Base-by-base conservation (phyloP, 2,888 invertebrate species). In the Acleris emargana region DNA sequence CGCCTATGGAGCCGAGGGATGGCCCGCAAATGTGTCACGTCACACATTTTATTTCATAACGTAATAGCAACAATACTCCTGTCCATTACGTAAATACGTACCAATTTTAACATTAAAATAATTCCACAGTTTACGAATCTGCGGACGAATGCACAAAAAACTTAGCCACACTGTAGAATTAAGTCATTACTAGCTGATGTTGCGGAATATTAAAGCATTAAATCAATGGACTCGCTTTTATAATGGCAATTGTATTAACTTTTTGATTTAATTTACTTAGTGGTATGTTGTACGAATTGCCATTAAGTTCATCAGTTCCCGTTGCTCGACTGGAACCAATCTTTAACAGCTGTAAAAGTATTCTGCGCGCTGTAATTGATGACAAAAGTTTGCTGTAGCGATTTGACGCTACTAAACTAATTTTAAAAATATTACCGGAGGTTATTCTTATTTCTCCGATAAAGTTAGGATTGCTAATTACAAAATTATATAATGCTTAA, bases 1-100 rank as follows among this genome's bases (percentile, higher is more conserved):
- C 82, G 83, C 81, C 80, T 61, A 66, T 73, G 72, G 77, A 79
- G 13, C 68, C 38, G 47, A 68, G 73, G 69, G 72, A 71, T 75
- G 72, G 62, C 67, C 68, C 61, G 69, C 69, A 71, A 55, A 60
- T 45, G 60, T 66, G 55, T 38, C 61, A 25, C 18, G 43, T 51
- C 32, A 47, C 55, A 43, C 57, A 45, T 58, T 58, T 58, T 64
- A 54, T 53, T 18, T 42, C 45, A 32, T 32, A 69, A 69, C 68
- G 72, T 72, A 66, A 64, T 61, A 49, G 53, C 58, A 70, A 68
- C 72, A 74, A 76, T 74, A 71, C 67, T 53, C 16, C 42, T 22
- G 20, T n/a, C n/a, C 25, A 45, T 3, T n/a, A n/a, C n/a, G n/a
- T n/a, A n/a, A 6, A 1, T 18, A 13, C 43, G 18, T 63, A 53